Conservation (phyloP, 2,888 invertebrate species). For the Scrobipalpa costella region DNA sequence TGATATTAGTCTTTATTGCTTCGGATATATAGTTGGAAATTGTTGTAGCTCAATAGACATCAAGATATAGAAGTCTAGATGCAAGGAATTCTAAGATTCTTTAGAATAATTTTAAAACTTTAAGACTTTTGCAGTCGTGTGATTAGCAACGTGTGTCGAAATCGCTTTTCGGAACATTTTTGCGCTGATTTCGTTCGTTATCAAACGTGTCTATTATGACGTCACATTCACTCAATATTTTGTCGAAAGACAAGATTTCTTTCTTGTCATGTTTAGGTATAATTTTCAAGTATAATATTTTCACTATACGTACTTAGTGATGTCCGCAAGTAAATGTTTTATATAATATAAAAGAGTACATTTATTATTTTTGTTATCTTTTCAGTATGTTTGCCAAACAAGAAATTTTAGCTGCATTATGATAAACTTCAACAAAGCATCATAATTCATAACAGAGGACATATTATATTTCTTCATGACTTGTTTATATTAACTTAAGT, state of each 20-base stretch:
- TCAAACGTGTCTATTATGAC: not conserved
- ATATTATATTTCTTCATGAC: too few relatives aligned
- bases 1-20: conserved; percentile 2
- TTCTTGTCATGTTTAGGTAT: not conserved
- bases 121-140: not conserved
- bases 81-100: not conserved
- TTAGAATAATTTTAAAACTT: not conserved
- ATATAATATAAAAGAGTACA: too few relatives aligned
- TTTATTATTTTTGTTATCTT: too few relatives aligned
- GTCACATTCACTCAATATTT: not conserved
- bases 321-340: too few relatives aligned
- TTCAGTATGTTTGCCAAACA: too few relatives aligned
- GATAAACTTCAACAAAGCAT: too few relatives aligned
- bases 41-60: not conserved
- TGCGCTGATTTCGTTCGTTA: not conserved
- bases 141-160: not conserved
- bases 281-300: not conserved
- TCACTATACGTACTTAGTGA: too few relatives aligned
- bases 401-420: too few relatives aligned
- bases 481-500: too few relatives aligned
- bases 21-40: not conserved
- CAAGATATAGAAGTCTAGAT: too few relatives aligned
- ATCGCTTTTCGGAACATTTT: conserved; percentile 3
- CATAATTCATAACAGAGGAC: too few relatives aligned
- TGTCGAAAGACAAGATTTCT: not conserved